phyloP scores from a whole-genome alignment of 2,113 vertebrate genomes.

The Periophthalmodon schlosseri region DNA sequence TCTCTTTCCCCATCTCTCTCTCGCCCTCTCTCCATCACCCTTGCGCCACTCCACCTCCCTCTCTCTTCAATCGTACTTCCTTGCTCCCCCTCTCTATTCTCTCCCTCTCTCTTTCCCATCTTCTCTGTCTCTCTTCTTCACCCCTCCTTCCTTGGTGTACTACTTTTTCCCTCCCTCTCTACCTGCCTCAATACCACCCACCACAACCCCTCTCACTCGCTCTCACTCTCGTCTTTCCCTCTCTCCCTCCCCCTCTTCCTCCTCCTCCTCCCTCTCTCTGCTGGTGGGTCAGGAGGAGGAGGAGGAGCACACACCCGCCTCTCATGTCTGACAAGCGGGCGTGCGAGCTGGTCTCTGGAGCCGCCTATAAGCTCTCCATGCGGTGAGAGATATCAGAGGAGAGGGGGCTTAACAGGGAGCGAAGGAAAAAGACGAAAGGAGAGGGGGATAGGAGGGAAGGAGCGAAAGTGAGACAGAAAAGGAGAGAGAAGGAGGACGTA shows the following conservation, averaged over 20 bases:
- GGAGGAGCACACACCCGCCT: not conserved
- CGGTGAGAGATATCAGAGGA: slow-evolving; percentile 49
- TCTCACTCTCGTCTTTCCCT: not conserved
- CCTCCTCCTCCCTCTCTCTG: slow-evolving; percentile 9
- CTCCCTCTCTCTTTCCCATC: slow-evolving; percentile 21
- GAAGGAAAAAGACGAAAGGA: slow-evolving; percentile 27
- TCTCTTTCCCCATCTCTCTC: slow-evolving; percentile 60
- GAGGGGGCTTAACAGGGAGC: slow-evolving; percentile 57
- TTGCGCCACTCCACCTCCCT: slow-evolving; percentile 31
- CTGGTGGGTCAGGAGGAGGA: too few species aligned
- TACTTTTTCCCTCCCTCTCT: slow-evolving; percentile 13
- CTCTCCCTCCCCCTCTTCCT: not conserved
- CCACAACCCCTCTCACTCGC: not conserved
- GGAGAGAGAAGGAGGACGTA: too few species aligned
- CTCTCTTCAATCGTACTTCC: not conserved
- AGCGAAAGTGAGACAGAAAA: slow-evolving; percentile 47
- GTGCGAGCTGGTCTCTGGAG: slow-evolving; percentile 51
- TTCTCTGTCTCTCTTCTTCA: slow-evolving; percentile 1
- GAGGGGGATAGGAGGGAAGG: slow-evolving; percentile 28
- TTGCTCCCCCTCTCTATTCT: slow-evolving; percentile 20
- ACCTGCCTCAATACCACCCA: not conserved
- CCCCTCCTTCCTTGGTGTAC: not conserved
- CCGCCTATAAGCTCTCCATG: slow-evolving; percentile 55
- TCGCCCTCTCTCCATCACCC: slow-evolving; percentile 36
- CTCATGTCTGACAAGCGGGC: slow-evolving; percentile 33